Evolutionary conservation across 2,797 vertebrate species (phyloP).

Genomic region (Anomalospiza imberbis): DNA sequence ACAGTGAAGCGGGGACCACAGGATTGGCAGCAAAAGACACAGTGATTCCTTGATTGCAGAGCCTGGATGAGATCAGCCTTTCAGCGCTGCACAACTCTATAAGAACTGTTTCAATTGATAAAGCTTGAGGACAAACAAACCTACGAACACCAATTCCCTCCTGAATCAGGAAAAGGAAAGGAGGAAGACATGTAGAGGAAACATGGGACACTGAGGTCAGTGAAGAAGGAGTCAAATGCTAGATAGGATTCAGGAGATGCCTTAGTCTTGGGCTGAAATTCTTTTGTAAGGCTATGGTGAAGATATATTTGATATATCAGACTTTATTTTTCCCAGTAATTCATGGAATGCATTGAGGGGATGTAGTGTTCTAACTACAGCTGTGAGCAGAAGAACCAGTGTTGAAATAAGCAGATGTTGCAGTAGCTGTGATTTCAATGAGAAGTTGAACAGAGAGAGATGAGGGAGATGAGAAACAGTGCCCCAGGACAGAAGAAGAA

Average conservation of each 20-base stretch:
- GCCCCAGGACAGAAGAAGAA: not conserved
- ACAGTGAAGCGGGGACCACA: not conserved
- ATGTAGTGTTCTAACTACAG: not conserved
- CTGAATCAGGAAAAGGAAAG: not conserved
- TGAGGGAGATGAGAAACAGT: not conserved
- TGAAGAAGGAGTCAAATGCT: not conserved
- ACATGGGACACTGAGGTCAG: not conserved
- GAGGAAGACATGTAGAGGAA: not conserved
- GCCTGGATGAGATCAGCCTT: not conserved
- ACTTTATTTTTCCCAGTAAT: not conserved
- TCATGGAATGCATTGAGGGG: not conserved
- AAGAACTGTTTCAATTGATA: not conserved
- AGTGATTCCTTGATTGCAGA: not conserved
- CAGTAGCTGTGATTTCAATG: not conserved
- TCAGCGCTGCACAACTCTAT: not conserved
- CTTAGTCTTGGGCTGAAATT: not conserved
- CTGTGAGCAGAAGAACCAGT: not conserved
- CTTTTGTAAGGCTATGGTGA: not conserved
- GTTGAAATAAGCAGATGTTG: not conserved
- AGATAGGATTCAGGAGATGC: not conserved
- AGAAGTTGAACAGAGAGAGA: not conserved
- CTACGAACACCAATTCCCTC: not conserved
- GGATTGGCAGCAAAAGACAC: not conserved
- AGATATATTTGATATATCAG: not conserved
- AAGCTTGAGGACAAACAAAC: not conserved